These are phyloP conservation scores for Ivindomyrus marchei DNA, from an alignment of 2,113 vertebrate species.

Conservation along the genomic window DNA sequence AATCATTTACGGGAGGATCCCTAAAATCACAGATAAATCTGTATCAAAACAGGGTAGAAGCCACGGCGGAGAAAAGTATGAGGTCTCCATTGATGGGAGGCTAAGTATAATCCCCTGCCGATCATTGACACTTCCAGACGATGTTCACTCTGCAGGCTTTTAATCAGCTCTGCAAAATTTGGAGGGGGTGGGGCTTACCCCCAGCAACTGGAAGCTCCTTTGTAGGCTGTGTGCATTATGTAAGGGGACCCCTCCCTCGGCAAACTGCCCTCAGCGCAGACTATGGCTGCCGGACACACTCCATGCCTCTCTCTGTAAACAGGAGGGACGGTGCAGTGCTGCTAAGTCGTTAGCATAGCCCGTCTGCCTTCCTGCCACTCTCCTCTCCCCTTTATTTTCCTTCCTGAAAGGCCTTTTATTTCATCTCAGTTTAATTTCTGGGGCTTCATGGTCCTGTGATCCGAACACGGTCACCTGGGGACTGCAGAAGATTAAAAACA, in stretches of 20 bases:
- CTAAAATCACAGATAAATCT: conserved; percentile 14
- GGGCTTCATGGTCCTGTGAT: conserved; percentile 20
- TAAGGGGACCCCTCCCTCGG: background rate
- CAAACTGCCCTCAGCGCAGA: background rate
- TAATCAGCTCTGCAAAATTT: conserved; percentile 2
- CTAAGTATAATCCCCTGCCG: background rate
- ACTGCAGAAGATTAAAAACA: conserved; percentile 43
- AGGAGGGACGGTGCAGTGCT: background rate
- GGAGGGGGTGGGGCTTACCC: background rate
- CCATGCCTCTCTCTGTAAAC: background rate
- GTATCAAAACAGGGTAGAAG: background rate
- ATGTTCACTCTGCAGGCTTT: background rate
- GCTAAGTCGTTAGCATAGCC: background rate
- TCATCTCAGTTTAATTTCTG: conserved; percentile 23
- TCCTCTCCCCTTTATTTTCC: background rate
- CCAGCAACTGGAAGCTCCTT: background rate
- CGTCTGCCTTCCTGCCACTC: background rate
- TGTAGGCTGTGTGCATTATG: background rate
- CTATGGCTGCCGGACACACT: background rate
- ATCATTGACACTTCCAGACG: background rate
- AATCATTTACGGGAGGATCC: background rate
- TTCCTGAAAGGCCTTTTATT: conserved; percentile 17
- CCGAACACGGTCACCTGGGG: conserved; percentile 23
- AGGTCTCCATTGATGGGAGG: background rate
- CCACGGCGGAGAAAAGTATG: background rate